Evolutionary conservation across 2,113 vertebrate genomes (phyloP), one percentile per base, ranked within the genome.

Genomic region (Cavia aperea): DNA sequence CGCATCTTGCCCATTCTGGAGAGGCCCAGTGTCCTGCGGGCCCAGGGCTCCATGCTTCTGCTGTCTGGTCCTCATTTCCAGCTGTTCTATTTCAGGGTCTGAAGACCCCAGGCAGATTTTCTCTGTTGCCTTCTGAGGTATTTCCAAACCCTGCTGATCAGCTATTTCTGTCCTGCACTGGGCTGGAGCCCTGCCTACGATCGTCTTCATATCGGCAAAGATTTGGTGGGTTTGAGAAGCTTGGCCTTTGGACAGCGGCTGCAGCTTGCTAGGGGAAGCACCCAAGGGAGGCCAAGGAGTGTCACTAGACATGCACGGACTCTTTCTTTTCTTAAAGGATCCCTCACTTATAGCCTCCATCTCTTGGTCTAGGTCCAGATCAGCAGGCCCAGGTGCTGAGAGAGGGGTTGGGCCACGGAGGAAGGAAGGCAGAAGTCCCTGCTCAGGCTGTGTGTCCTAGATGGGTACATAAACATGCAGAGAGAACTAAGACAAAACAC

Each of bases 401-500:
- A 93, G 1, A 24, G 93, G 91, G 79, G 96, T 95, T 4, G 49
- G 79, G 60, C 94, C 88, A 9, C 58, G 56, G 62, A 95, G 95
- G 72, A 94, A 94, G 95, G 90, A 36, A 91, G 94, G 96, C 89
- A 95, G 96, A 93, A 96, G 90, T 78, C 96, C 97, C 94, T 95
- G 89, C 78, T 97, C 96, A 62, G 96, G 92, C 93, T 95, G 95
- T 77, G 68, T 82, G 70, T 96, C 97, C 97, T 96, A 96, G 94
- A 95, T 24, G 94, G 92, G 90, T 58, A 95, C 73, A 95, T 78
- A 96, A 97, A 96, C 60, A 95, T 92, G 85, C 96, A 95, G 86
- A 96, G 79, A 88, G 88, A 92, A 95, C 81, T 60, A 72, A 95
- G 62, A 49, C 13, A 39, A 65, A 72, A 23, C 19, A 10, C 36